Percentiles rank a stretch among this genome's conserved stretches.
Conservation (phyloP, 64 coral and sea anemone species). For the Orbicella faveolata region DNA sequence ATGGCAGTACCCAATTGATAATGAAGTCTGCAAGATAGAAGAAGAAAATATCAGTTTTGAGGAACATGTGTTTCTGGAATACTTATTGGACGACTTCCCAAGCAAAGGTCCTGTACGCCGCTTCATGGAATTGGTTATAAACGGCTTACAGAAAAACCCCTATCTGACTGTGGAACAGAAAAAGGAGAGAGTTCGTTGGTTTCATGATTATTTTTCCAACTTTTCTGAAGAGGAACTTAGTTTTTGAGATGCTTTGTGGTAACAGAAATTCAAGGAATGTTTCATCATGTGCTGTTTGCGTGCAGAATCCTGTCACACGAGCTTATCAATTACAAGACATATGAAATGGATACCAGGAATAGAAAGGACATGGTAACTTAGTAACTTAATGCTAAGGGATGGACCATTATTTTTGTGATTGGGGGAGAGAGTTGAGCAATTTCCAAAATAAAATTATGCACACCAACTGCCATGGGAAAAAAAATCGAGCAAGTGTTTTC, state of each 20-base stretch:
- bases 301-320: too few species aligned
- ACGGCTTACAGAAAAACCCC: slow-evolving; percentile 89
- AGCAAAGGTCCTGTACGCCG: slow-evolving; percentile 86
- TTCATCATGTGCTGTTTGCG: too few species aligned
- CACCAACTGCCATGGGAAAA: too few species aligned
- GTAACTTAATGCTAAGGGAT: too few species aligned
- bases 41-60: slow-evolving; percentile 91
- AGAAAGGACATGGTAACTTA: too few species aligned
- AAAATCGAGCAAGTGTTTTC: too few species aligned
- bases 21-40: slow-evolving; percentile 89
- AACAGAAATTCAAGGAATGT: background rate
- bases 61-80: slow-evolving; percentile 89
- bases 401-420: too few species aligned
- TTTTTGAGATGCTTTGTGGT: slow-evolving; percentile 56
- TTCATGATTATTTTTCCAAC: slow-evolving; percentile 82
- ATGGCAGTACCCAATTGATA: slow-evolving; percentile 95
- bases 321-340: too few species aligned
- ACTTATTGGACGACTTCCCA: slow-evolving; percentile 83
- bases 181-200: slow-evolving; percentile 82
- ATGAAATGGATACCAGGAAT: too few species aligned
- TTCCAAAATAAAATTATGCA: too few species aligned
- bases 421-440: too few species aligned
- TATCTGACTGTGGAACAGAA: slow-evolving; percentile 80
- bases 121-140: slow-evolving; percentile 95
- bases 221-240: slow-evolving; percentile 85